Conservation (phyloP, 2,113 vertebrate species). For the Phainopepla nitens region DNA sequence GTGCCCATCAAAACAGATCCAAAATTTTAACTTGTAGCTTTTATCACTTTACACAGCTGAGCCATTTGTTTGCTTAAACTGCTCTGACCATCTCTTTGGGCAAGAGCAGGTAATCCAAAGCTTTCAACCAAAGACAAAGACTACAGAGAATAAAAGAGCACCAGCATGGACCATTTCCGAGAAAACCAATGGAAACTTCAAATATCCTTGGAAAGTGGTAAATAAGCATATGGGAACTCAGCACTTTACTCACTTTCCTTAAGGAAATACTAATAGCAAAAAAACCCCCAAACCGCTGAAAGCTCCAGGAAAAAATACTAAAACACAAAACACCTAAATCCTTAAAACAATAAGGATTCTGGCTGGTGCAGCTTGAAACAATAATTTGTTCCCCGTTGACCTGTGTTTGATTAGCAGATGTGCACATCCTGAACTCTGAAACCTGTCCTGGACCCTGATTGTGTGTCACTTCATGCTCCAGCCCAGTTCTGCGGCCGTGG, state of each 20-base stretch:
- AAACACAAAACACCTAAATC: neutral
- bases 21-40: neutral
- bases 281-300: neutral
- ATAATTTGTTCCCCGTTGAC: neutral
- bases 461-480: neutral
- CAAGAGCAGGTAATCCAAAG: neutral
- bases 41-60: neutral
- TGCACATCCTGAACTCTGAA: neutral
- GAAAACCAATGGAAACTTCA: neutral
- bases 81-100: neutral
- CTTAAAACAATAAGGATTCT: neutral
- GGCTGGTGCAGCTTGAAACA: neutral
- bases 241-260: neutral
- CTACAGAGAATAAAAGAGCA: neutral
- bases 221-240: neutral
- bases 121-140: neutral
- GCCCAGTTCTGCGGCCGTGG: neutral
- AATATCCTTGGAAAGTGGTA: neutral
- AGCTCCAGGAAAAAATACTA: neutral
- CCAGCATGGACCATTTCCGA: neutral
- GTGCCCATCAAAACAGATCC: neutral
- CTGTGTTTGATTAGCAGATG: neutral
- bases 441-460: neutral
- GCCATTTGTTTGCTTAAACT: neutral
- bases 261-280: neutral